phyloP scores from a whole-genome alignment of 1,140 invertebrate genomes.

The Temnothorax longispinosus region DNA sequence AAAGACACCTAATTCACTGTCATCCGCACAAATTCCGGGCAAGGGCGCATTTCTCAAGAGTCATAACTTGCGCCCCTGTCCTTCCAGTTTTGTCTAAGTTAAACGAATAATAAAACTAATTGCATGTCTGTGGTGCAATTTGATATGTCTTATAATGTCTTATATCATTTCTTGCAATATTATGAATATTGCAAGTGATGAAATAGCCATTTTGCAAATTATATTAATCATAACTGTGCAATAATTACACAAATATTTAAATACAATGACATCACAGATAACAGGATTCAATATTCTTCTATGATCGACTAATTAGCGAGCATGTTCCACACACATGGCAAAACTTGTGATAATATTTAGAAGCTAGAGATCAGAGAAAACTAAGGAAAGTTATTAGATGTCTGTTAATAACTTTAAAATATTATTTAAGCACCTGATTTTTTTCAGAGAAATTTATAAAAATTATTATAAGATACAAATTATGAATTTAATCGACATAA shows the following conservation, averaged over 20 bases:
- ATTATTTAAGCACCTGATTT: not conserved
- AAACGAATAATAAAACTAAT: constrained; percentile 12
- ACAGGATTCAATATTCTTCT: not conserved
- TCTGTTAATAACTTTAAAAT: not conserved
- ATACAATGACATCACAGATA: not conserved
- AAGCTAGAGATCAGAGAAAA: not conserved
- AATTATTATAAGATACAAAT: not conserved
- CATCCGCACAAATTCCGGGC: constrained; percentile 53
- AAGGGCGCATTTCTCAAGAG: constrained; percentile 38
- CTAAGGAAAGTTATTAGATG: not conserved
- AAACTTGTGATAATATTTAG: not conserved
- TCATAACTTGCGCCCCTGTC: constrained; percentile 25
- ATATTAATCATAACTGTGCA: not conserved
- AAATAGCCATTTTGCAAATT: not conserved
- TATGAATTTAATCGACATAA: not conserved
- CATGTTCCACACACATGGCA: not conserved
- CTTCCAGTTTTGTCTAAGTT: not conserved
- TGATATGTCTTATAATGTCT: not conserved
- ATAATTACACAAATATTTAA: not conserved
- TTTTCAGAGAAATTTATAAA: not conserved
- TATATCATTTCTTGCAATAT: not conserved
- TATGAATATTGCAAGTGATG: not conserved
- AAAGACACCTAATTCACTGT: constrained; percentile 67
- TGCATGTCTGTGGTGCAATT: not conserved
- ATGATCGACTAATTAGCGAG: not conserved